phyloP scores from a whole-genome alignment of 2,113 vertebrate genomes.

The cattle (Bos taurus) region ARS-UCD2.0 NC_037342.1:12817501-12818000 shows the following conservation, averaged over 20 bases:
- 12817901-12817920: background rate
- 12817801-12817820: background rate
- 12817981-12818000: background rate
- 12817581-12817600: background rate
- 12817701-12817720: background rate
- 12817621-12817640: background rate
- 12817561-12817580: background rate
- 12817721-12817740: background rate
- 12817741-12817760: background rate
- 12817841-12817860: background rate
- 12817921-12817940: background rate
- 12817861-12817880: background rate
- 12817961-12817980: background rate
- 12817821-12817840: too few relatives aligned
- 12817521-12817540: background rate
- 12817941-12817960: background rate
- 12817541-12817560: background rate
- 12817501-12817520: background rate
- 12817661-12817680: background rate
- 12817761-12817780: background rate
- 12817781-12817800: background rate
- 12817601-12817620: background rate
- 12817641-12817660: background rate
- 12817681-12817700: background rate
- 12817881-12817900: background rate